Base-by-base conservation (phyloP, 2,797 vertebrate genomes). In the Nasua narica region DNA sequence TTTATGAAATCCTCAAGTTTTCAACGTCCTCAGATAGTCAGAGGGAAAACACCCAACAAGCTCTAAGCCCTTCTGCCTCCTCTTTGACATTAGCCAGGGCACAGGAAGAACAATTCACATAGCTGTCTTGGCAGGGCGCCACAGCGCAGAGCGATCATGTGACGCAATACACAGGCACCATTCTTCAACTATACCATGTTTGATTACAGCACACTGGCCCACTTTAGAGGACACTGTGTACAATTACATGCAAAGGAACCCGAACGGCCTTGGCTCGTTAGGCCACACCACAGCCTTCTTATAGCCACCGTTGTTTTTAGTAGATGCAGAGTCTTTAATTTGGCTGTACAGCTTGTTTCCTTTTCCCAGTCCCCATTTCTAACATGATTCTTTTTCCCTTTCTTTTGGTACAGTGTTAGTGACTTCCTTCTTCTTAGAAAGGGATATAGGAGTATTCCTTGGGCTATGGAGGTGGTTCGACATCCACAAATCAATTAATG, bases 131-230 rank as follows among this genome's bases (percentile, higher is more conserved):
- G 95, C 97, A 91, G 52, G 43, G 82, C 0, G 60, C 84, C 92
- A 43, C 12, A 3, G 87, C 10, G 0, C 84, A 54, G 62, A 29
- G 60, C 1, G 5, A 35, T 46, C 92, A 77, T 19, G 78, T 91
- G 96, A 93, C 0, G 7, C 69, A 76, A 67, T 81, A 97, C 97
- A 96, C 93, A 96, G 94, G 54, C 93, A 88, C 96, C 87, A 83
- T 95, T 96, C 96, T 97, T 91, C 87, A 40, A 32, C 86, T 37
- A 23, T 48, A 23, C 79, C 81, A 48, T 74, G 93, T 86, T 32
- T 90, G 93, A 97, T 92, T 87, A 92, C 3, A 96, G 95, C 78
- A 65, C 87, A 2, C 85, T 95, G 95, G 78, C 92, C 94, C 92
- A 79, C 77, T 82, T 76, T 19, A 54, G 23, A 78, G 81, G 72